phyloP scores from a whole-genome alignment of 2,888 invertebrate genomes.

The Clusia tigrina region DNA sequence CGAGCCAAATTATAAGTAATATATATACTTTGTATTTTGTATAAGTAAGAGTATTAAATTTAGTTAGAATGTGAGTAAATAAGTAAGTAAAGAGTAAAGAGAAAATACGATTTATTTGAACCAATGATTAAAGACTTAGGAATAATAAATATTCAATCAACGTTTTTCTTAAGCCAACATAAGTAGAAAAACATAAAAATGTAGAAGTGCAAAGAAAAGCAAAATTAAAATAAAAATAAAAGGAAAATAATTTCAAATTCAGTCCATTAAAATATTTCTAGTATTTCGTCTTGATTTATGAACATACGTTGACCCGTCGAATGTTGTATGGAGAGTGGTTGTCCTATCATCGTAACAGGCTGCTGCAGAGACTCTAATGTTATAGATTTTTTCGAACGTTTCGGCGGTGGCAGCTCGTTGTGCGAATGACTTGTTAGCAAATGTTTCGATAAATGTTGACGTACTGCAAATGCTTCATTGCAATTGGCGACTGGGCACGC shows the following conservation, averaged over 20 bases:
- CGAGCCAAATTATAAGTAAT: too few species aligned
- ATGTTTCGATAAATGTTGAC: conserved; percentile 65
- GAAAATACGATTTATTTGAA: too few species aligned
- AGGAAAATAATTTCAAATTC: background rate
- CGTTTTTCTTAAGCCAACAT: too few species aligned
- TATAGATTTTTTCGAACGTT: conserved; percentile 61
- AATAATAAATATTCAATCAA: too few species aligned
- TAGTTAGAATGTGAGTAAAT: too few species aligned
- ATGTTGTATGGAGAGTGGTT: conserved; percentile 61
- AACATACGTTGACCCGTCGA: conserved; percentile 62
- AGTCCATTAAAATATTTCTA: background rate
- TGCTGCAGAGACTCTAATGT: conserved; percentile 58
- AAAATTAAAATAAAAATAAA: background rate
- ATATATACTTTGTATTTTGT: too few species aligned
- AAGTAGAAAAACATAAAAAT: too few species aligned
- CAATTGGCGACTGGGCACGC: conserved; percentile 64
- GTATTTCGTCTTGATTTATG: background rate
- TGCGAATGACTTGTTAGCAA: conserved; percentile 64
- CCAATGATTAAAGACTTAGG: too few species aligned
- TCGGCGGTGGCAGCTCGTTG: conserved; percentile 63
- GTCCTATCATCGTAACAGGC: conserved; percentile 62
- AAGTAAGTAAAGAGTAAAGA: too few species aligned
- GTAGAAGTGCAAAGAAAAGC: too few species aligned
- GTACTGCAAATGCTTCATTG: conserved; percentile 63
- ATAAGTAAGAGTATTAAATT: too few species aligned